Evolutionary conservation across 2,113 vertebrate genomes (phyloP).

Genomic region (Burhinus bistriatus): DNA sequence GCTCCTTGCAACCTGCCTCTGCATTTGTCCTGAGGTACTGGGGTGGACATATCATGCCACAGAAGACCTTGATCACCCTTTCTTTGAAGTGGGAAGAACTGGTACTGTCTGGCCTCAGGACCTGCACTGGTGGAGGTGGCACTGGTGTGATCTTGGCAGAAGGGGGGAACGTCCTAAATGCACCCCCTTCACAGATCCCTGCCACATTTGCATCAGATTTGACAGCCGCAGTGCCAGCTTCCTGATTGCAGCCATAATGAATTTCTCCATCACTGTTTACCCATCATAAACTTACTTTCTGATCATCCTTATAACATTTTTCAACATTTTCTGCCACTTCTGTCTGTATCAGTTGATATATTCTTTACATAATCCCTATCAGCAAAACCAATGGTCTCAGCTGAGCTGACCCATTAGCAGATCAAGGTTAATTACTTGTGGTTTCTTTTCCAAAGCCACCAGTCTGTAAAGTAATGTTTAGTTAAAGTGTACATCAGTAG

Average conservation of each 20-base stretch:
- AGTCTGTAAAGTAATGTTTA: not conserved
- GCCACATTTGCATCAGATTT: not conserved
- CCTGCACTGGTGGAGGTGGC: not conserved
- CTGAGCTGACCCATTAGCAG: not conserved
- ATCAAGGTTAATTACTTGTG: conserved; percentile 5
- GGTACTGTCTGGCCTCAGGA: not conserved
- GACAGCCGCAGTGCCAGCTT: not conserved
- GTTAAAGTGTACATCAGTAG: not conserved
- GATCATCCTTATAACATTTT: not conserved
- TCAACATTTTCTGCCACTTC: not conserved
- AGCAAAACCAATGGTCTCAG: not conserved
- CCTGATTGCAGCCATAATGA: not conserved
- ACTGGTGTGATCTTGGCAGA: not conserved
- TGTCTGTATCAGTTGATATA: not conserved
- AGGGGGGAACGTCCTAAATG: not conserved
- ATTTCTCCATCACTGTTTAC: not conserved
- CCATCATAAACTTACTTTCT: not conserved
- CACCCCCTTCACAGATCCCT: not conserved
- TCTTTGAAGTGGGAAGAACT: not conserved
- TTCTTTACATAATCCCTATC: not conserved
- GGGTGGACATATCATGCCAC: not conserved
- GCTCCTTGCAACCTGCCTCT: not conserved
- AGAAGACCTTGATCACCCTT: not conserved
- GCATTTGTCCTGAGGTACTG: not conserved
- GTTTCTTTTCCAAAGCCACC: not conserved